phyloP scores from a whole-genome alignment of 1,140 invertebrate species.

The Calycopis cecrops region DNA sequence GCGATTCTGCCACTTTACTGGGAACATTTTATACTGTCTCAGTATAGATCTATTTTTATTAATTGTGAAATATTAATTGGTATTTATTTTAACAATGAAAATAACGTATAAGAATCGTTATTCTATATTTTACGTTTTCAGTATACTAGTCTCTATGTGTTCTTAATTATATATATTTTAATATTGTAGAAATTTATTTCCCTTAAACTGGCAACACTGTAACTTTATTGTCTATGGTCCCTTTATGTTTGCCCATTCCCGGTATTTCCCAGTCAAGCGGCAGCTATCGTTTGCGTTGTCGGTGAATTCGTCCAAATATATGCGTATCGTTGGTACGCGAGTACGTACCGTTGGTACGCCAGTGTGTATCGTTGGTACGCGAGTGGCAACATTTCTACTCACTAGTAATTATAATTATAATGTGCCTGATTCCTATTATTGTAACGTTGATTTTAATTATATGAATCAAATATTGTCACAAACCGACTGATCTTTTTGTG shows the following conservation, averaged over 20 bases:
- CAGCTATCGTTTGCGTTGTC: constrained; percentile 11
- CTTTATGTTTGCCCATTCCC: background rate
- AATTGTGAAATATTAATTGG: constrained; percentile 6
- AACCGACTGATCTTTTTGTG: constrained; percentile 70
- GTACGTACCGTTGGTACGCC: constrained; percentile 19
- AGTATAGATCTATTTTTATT: too few relatives aligned
- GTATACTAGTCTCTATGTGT: too few relatives aligned
- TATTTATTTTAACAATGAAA: constrained; percentile 51
- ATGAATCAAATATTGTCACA: constrained; percentile 69
- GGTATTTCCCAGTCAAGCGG: background rate
- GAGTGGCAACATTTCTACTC: constrained; percentile 31
- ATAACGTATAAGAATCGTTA: constrained; percentile 24
- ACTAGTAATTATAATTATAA: constrained; percentile 54
- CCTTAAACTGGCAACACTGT: too few relatives aligned
- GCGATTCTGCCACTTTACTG: constrained; percentile 2
- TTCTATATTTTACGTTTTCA: too few relatives aligned
- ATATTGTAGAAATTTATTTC: too few relatives aligned
- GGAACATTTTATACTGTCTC: too few relatives aligned
- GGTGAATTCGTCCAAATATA: constrained; percentile 43
- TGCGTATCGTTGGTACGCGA: constrained; percentile 18
- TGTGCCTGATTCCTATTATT: constrained; percentile 73
- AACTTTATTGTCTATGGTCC: too few relatives aligned
- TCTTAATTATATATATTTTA: too few relatives aligned
- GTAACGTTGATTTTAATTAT: constrained; percentile 68
- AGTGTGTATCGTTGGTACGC: too few relatives aligned